phyloP scores from a whole-genome alignment of 1,140 invertebrate species.

The Mizuhopecten yessoensis region DNA sequence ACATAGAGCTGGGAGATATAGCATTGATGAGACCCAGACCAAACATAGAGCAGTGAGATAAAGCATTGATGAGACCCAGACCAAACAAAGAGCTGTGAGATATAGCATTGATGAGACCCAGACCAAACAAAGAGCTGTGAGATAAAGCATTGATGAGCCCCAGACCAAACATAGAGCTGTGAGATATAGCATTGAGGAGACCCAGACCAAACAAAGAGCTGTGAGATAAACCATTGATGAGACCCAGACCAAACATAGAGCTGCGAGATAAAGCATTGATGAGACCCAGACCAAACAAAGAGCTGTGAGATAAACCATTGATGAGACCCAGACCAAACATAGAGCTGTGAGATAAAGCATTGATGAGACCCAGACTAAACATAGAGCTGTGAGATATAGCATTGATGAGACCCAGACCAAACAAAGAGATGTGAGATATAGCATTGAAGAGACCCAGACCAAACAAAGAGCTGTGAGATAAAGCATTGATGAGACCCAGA shows the following conservation, averaged over 20 bases:
- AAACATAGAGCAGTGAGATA: constrained; percentile 1
- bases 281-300: neutral
- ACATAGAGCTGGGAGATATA: neutral
- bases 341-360: neutral
- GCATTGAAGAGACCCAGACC: neutral
- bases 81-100: constrained; percentile 1
- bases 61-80: neutral
- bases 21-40: neutral
- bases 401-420: neutral
- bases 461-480: constrained; percentile 12
- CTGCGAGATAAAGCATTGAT: neutral
- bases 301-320: neutral
- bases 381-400: neutral
- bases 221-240: neutral
- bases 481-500: neutral
- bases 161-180: neutral
- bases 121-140: constrained; percentile 21
- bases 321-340: neutral
- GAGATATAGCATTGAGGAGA: neutral
- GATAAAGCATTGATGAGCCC: neutral
- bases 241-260: neutral
- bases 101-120: neutral
- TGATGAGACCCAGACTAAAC: neutral
- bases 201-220: neutral
- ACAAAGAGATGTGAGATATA: neutral